Conservation (phyloP, 2,113 vertebrate genomes). For the Paramisgurnus dabryanus region DNA sequence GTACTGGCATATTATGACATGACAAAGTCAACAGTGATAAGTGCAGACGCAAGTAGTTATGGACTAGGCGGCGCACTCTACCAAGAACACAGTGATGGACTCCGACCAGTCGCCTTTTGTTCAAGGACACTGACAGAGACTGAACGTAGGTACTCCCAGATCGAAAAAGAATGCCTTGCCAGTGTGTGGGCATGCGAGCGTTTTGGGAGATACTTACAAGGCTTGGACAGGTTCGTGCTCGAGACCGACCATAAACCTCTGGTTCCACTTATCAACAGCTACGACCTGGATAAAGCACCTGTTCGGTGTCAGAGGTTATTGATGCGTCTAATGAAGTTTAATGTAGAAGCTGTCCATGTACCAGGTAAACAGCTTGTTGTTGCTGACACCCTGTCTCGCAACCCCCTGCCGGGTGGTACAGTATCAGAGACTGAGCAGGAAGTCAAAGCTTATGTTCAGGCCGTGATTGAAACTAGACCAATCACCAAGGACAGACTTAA, state of each 20-base stretch:
- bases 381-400: not conserved
- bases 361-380: not conserved
- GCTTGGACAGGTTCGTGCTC: no score
- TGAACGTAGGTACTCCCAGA: not conserved
- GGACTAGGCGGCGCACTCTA: not conserved
- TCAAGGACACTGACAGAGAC: not conserved
- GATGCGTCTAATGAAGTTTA: conserved; percentile 1
- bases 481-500: not conserved
- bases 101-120: not conserved
- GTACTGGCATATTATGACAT: not conserved
- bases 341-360: not conserved
- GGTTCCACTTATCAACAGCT: no score
- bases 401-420: not conserved
- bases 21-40: not conserved
- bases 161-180: not conserved
- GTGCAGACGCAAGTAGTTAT: conserved; percentile 1
- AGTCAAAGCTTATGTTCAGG: not conserved
- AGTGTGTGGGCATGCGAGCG: no score
- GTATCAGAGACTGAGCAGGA: not conserved
- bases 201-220: no score
- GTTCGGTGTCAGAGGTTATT: not conserved
- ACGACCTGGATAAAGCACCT: no score
- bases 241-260: no score
- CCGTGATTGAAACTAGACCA: not conserved
- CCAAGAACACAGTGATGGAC: not conserved